Conservation (phyloP, 2,113 vertebrate genomes). For the Anhinga anhinga region DNA sequence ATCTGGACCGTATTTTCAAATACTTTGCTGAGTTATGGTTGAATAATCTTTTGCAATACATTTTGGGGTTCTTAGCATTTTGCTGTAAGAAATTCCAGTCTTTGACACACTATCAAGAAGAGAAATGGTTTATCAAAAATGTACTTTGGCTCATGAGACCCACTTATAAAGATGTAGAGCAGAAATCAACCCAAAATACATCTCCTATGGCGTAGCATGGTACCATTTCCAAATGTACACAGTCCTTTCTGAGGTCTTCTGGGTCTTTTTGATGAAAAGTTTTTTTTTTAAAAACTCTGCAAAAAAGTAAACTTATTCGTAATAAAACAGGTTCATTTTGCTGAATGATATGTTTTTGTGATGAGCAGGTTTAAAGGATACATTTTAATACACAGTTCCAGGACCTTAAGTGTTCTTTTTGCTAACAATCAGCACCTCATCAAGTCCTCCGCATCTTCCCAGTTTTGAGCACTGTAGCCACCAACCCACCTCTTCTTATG, state of each 20-base stretch:
- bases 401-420: background rate
- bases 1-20: background rate
- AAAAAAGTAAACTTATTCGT: accelerated
- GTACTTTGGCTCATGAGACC: background rate
- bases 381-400: background rate
- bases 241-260: background rate
- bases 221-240: background rate
- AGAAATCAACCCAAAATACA: background rate
- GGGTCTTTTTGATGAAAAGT: background rate
- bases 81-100: background rate
- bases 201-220: accelerated
- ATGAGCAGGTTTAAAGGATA: background rate
- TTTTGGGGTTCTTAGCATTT: background rate
- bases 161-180: background rate
- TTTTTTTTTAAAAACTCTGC: accelerated
- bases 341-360: accelerated
- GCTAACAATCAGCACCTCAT: background rate
- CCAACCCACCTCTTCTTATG: background rate
- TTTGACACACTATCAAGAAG: background rate
- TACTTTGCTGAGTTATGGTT: background rate
- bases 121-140: background rate
- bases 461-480: background rate
- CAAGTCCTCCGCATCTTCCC: background rate
- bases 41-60: background rate
- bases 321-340: accelerated